These are phyloP conservation scores for Hemichromis elongatus DNA, from an alignment of 2,113 vertebrate species.

Conservation along the genomic window DNA sequence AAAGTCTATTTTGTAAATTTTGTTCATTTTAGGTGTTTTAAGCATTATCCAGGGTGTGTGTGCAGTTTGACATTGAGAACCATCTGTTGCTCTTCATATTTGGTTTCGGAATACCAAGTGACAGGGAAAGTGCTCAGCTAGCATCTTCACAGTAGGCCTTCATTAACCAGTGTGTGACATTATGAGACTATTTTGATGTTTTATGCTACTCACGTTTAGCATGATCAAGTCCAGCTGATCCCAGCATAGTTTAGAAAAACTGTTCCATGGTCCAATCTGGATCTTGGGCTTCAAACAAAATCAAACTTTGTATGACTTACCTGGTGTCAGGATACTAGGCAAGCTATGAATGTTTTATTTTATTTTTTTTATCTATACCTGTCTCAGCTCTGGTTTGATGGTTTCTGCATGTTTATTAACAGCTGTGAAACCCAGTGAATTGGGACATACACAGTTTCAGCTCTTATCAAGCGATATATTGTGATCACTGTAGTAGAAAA, in stretches of 20 bases:
- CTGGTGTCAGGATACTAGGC: not conserved
- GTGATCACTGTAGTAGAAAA: not conserved
- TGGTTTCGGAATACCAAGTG: not conserved
- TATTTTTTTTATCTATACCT: not conserved
- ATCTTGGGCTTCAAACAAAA: not conserved
- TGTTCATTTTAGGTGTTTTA: not conserved
- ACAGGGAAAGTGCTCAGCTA: not conserved
- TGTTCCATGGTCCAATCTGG: not conserved
- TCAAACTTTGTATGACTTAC: not conserved
- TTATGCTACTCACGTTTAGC: not conserved
- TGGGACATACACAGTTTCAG: not conserved
- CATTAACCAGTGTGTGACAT: not conserved
- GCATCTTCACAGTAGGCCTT: not conserved
- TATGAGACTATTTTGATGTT: not conserved
- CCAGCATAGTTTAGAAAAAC: not conserved
- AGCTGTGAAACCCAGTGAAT: not conserved
- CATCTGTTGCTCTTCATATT: not conserved
- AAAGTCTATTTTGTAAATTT: rapidly evolving
- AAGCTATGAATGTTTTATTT: not conserved
- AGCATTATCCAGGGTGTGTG: not conserved
- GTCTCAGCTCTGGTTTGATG: not conserved
- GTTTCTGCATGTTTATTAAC: not conserved
- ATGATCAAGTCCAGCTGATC: not conserved
- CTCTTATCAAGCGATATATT: not conserved
- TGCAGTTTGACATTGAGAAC: not conserved